phyloP scores from a whole-genome alignment of 2,797 vertebrate genomes.

The Microctenopoma lineatum region DNA sequence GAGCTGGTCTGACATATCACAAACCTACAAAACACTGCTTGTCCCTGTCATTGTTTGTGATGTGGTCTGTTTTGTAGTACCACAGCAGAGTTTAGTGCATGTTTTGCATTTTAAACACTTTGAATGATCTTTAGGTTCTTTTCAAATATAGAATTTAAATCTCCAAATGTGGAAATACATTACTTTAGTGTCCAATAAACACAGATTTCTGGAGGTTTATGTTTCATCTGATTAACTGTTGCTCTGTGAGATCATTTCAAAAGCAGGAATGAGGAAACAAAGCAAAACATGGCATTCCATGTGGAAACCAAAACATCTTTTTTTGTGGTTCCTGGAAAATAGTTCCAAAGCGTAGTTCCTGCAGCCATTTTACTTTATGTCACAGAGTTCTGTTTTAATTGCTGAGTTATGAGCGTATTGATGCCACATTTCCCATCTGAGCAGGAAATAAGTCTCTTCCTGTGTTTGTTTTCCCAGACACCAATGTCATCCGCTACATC shows the following conservation, averaged over 20 bases:
- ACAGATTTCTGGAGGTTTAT: background rate
- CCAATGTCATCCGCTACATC: constrained; percentile 98
- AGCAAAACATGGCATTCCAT: background rate
- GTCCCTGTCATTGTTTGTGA: background rate
- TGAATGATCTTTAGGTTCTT: too few species aligned
- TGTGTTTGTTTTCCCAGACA: constrained; percentile 87
- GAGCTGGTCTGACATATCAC: background rate
- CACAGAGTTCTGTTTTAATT: constrained; percentile 11
- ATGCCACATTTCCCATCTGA: constrained; percentile 43
- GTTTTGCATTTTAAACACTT: too few species aligned
- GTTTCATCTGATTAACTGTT: background rate
- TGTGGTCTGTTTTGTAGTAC: background rate
- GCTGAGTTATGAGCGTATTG: constrained; percentile 34
- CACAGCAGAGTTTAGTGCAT: background rate
- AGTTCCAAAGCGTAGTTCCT: background rate
- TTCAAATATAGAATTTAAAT: background rate
- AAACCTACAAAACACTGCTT: too few species aligned
- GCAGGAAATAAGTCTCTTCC: constrained; percentile 58
- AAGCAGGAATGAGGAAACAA: background rate
- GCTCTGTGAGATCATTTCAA: background rate
- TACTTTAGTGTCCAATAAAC: background rate
- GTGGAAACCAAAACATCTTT: background rate
- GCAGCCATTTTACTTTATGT: background rate
- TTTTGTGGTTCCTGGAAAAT: constrained; percentile 4
- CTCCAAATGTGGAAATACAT: background rate